Evolutionary conservation across 2,888 invertebrate species (phyloP).

Genomic region (Limnephilus auricula): DNA sequence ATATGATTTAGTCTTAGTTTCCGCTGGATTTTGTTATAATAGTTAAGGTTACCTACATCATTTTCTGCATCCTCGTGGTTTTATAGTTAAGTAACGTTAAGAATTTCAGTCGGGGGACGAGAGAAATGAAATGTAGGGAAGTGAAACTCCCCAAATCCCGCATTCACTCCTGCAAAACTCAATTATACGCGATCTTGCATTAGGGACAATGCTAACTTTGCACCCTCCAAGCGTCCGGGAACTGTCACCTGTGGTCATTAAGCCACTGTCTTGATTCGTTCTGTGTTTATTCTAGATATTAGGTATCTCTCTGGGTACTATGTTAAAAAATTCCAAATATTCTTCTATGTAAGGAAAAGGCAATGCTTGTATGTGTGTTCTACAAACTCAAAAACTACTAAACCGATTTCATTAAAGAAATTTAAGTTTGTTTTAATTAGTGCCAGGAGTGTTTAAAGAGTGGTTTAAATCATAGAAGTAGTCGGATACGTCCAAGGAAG

Average conservation of each 20-base stretch:
- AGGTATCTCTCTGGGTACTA: no score
- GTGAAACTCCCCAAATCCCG: conserved; percentile 23
- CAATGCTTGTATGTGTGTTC: no score
- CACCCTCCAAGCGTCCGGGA: conserved; percentile 13
- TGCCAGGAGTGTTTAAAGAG: no score
- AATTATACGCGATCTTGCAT: conserved; percentile 62
- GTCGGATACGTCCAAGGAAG: no score
- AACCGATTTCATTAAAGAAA: no score
- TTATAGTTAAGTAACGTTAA: not conserved
- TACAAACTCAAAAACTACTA: no score
- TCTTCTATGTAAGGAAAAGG: no score
- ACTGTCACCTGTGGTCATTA: conserved; percentile 46
- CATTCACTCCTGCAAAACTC: conserved; percentile 52
- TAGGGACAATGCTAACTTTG: conserved; percentile 62
- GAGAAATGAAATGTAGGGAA: not conserved
- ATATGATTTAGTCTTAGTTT: no score
- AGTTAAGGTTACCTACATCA: not conserved
- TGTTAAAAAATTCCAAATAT: no score
- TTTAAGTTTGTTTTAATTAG: no score
- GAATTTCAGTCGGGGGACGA: not conserved
- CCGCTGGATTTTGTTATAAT: no score
- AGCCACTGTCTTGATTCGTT: not conserved
- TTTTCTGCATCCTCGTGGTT: not conserved
- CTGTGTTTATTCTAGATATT: not conserved
- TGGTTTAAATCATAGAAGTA: no score